phyloP scores from a whole-genome alignment of 1,140 invertebrate genomes.

The Eurytemora carolleeae region DNA sequence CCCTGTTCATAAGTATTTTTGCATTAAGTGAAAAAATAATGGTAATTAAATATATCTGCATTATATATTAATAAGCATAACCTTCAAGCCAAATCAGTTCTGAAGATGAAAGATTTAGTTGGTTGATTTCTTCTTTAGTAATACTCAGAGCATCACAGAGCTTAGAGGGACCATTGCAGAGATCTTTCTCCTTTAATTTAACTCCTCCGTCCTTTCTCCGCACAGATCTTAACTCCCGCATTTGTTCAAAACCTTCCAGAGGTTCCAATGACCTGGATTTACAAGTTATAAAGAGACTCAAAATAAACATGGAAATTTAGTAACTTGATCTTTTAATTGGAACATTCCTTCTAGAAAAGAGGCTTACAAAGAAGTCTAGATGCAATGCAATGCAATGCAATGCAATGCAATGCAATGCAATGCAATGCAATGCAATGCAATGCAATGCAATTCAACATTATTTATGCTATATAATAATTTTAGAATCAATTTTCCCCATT shows the following conservation, averaged over 20 bases:
- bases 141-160: neutral
- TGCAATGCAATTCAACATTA: too few relatives aligned
- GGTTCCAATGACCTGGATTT: neutral
- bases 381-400: too few relatives aligned
- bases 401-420: too few relatives aligned
- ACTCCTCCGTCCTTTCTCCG: neutral
- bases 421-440: too few relatives aligned
- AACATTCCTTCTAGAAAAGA: too few relatives aligned
- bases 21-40: neutral
- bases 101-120: neutral
- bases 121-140: neutral
- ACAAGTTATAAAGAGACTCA: too few relatives aligned
- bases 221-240: neutral
- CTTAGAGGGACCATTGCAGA: neutral
- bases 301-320: too few relatives aligned
- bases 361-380: too few relatives aligned
- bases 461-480: too few relatives aligned
- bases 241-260: neutral
- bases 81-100: neutral
- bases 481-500: too few relatives aligned
- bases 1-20: neutral
- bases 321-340: too few relatives aligned
- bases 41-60: neutral
- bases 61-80: neutral
- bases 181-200: neutral